Percentiles rank a stretch among this genome's conserved stretches.
Conservation (phyloP, 1,140 invertebrate genomes). For the Coenobita brevimanus region DNA sequence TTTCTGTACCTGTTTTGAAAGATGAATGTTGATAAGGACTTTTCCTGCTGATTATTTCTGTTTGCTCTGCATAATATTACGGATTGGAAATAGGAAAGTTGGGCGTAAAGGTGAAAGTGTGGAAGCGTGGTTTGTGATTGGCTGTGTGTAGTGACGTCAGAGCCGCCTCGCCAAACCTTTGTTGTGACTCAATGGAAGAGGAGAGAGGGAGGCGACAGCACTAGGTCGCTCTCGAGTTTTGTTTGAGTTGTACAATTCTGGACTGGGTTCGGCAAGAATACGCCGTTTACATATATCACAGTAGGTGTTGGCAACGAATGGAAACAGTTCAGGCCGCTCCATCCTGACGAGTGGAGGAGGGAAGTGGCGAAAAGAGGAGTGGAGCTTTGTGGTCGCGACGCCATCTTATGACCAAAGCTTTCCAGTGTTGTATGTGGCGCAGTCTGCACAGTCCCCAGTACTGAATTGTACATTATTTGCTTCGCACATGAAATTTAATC, state of each 20-base stretch:
- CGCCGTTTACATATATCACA: slow-evolving; percentile 27
- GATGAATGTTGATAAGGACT: too few relatives aligned
- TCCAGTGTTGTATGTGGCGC: neutral
- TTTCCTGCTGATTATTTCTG: too few relatives aligned
- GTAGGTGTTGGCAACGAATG: slow-evolving; percentile 30
- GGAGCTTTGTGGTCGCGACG: slow-evolving; percentile 17
- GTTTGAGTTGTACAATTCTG: slow-evolving; percentile 49
- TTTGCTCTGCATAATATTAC: too few relatives aligned
- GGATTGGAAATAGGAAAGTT: too few relatives aligned
- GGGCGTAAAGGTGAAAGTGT: neutral
- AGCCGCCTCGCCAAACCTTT: slow-evolving; percentile 16
- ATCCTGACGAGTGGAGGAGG: slow-evolving; percentile 7
- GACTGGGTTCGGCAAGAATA: slow-evolving; percentile 52
- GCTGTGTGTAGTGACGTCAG: slow-evolving; percentile 40
- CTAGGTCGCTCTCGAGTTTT: slow-evolving; percentile 26
- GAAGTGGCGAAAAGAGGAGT: neutral
- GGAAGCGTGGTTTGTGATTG: slow-evolving; percentile 18
- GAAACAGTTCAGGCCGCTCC: slow-evolving; percentile 2
- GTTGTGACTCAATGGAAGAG: slow-evolving; percentile 63
- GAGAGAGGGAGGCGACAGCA: slow-evolving; percentile 18
- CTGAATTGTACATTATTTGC: slow-evolving; percentile 34
- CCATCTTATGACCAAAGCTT: slow-evolving; percentile 39
- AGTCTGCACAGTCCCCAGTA: slow-evolving; percentile 42
- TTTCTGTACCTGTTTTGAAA: too few relatives aligned
- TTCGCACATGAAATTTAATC: slow-evolving; percentile 2